Base-by-base conservation (phyloP, 2,888 invertebrate species). In the Nebria salina region DNA sequence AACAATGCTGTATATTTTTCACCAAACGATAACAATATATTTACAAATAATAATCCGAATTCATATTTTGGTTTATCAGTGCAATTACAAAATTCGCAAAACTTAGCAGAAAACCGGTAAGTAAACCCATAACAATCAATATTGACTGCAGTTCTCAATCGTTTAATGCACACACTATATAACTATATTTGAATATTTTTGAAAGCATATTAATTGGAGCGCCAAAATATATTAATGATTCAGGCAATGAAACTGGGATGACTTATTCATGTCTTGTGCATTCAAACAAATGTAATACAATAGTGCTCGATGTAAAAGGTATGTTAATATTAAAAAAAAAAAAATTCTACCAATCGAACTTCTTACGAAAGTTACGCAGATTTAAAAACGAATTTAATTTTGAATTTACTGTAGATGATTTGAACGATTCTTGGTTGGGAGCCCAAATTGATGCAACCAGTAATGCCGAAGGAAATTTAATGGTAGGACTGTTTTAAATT, bases 21-120 rank as follows among this genome's bases (percentile, higher is more conserved):
- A 26, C 54, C 77, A 9, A 42, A 77, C n/a, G 6, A 72, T 54
- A 54, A 42, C n/a, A 26, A 20, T 6, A 43, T 77, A 43, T 26
- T 77, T 70, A 43, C 72, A 5, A 25, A 54, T 13, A 20, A 54
- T 41, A 26, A 20, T 6, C 6, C 54, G 7, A 75, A 77, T 7
- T 65, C 74, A 13, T 81, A 83, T 81, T 84, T 84, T 75, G 84
- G 84, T 34, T 83, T 82, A 76, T 81, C 83, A 0, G 81, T 84
- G 41, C 77, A 83, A 9, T 72, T 84, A 20, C 84, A 84, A 75
- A 82, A 26, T 54, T 54, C 74, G 8, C 0, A 6, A 25, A 54
- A 65, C 41, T 6, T 13, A 34, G 64, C 2, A 11, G 20, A 34
- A 65, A 43, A 73, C 41, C 43, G 68, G 79, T 75, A 79, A 25